Evolutionary conservation across 2,113 vertebrate genomes (phyloP), one percentile per base, ranked within the genome.

Genomic region (Terrapene triunguis): DNA sequence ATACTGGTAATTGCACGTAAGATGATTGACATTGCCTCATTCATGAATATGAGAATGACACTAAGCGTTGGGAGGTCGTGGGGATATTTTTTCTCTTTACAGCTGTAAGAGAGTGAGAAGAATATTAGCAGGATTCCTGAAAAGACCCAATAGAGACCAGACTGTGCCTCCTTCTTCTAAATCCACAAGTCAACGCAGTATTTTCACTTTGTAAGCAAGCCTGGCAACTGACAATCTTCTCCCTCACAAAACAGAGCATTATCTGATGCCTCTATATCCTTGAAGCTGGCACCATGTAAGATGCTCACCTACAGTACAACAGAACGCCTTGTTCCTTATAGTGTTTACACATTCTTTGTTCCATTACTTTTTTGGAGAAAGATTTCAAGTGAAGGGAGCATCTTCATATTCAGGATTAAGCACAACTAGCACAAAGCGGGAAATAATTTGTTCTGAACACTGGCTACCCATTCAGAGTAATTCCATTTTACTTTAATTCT

Each of bases 1-100:
- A 99, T 82, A 93, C 98, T 98, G 88, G 96, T 94, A 76, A 99
- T 76, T 35, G 98, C 98, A 74, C 98, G 91, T 51, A 98, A 97
- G 87, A 99, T 97, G 83, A 99, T 10, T 1, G 98, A 99, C 22
- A 99, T 96, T 13, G 98, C 98, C 95, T 99, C 99, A 1, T 99
- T 95, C 94, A 98, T 74, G 95, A 98, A 99, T 93, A 99, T 99
- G 82, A 99, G 96, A 55, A 99, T 84, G 38, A 98, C 98, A 3
- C 98, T 98, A 53, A 99, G 82, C 2, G 96, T 98, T 2, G 98
- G 98, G 16, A 99, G 98, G 29, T 98, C 96, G 25, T 97, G 87
- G 0, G 98, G 94, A 79, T 99, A 99, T 44, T 53, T 95, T 90
- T 97, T 99, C 62, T 83, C 88, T 59, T 94, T 91, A 96, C 98